Evolutionary conservation across 2,888 invertebrate genomes (phyloP).

Genomic region (Spodoptera littoralis): DNA sequence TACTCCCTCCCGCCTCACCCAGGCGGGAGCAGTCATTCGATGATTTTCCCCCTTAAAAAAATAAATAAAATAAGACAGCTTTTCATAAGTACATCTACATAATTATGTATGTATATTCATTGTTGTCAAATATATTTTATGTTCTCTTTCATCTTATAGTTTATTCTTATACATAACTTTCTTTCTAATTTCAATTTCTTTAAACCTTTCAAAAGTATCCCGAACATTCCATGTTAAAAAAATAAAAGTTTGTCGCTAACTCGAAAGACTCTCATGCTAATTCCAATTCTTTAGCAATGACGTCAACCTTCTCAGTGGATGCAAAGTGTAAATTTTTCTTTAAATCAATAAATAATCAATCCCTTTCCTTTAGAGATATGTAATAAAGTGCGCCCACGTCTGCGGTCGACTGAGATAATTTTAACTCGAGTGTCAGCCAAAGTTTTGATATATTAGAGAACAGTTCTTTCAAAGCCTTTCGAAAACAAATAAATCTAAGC

Average conservation of each 20-base stretch:
- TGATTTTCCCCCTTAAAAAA: too few species aligned
- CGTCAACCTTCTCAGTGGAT: constrained; percentile 49
- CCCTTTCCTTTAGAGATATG: constrained; percentile 54
- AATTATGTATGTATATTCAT: too few species aligned
- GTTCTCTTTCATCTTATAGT: too few species aligned
- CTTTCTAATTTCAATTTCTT: too few species aligned
- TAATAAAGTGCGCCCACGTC: constrained; percentile 67
- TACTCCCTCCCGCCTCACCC: too few species aligned
- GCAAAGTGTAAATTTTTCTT: constrained; percentile 45
- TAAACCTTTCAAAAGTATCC: not conserved
- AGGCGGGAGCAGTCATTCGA: too few species aligned
- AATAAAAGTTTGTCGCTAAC: constrained; percentile 31
- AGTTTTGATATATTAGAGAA: constrained; percentile 60
- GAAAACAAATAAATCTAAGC: constrained; percentile 48
- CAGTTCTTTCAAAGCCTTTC: constrained; percentile 34
- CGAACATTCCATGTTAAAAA: constrained; percentile 11
- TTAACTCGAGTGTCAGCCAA: constrained; percentile 56
- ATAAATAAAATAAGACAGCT: too few species aligned
- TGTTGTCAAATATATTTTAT: too few species aligned
- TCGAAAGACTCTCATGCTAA: constrained; percentile 27
- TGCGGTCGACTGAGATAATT: constrained; percentile 64
- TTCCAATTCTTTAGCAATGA: constrained; percentile 53
- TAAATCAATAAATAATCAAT: constrained; percentile 63
- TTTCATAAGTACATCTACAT: too few species aligned
- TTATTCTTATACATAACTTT: too few species aligned